Conservation (phyloP, 1,140 invertebrate genomes). For the Riptortus pedestris region DNA sequence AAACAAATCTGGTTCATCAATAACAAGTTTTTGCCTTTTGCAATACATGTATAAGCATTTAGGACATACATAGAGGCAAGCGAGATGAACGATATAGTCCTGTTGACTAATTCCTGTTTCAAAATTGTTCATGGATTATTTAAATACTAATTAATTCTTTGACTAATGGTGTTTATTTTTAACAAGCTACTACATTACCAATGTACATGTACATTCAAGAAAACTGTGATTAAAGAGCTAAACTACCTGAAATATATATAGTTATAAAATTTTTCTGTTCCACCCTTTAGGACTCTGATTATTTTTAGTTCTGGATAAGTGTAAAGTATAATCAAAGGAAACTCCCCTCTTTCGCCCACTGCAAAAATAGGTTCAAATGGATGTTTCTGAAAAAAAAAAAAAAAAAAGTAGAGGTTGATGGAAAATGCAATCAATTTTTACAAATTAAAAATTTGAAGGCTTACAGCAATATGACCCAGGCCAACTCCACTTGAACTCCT, state of each 20-base stretch:
- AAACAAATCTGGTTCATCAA: too few relatives aligned
- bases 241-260: conserved; percentile 65
- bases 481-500: conserved; percentile 61
- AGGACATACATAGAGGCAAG: too few relatives aligned
- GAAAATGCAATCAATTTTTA: background rate
- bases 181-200: too few relatives aligned
- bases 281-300: conserved; percentile 56
- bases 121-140: too few relatives aligned
- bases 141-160: too few relatives aligned
- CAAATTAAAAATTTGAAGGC: conserved; percentile 12
- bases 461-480: conserved; percentile 67
- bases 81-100: too few relatives aligned
- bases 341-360: conserved; percentile 56
- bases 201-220: too few relatives aligned
- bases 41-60: too few relatives aligned
- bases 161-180: too few relatives aligned
- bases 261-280: conserved; percentile 59
- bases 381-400: conserved; percentile 62
- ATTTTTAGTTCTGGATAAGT: conserved; percentile 67
- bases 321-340: conserved; percentile 69
- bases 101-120: too few relatives aligned
- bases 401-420: too few relatives aligned
- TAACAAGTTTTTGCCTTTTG: too few relatives aligned
- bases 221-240: background rate
- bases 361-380: conserved; percentile 59